Evolutionary conservation across 2,888 invertebrate species (phyloP), one percentile per base, ranked within the genome.

Genomic region (Dione juno): DNA sequence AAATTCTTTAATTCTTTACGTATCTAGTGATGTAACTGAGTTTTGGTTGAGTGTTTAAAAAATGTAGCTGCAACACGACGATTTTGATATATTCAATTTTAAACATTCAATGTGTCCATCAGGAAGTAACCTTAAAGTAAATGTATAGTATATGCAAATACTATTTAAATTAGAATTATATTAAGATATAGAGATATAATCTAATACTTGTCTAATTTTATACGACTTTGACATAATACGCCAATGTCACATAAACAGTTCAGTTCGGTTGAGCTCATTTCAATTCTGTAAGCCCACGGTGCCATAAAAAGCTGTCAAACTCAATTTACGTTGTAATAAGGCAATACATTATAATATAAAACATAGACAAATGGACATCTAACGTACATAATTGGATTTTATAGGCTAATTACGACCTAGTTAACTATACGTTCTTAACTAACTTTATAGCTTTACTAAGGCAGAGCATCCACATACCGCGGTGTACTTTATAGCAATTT

Each of bases 401-500:
- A 72, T 73, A 58, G 67, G 28, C 61, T 65, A 59, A 73, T 67
- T 73, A 67, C 66, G 65, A 65, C 19, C 53, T 40, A 65, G 67
- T 67, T 65, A 67, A 67, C 59, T 61, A 65, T 59, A 64, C 59
- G 67, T 48, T 59, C 21, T 59, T 21, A 13, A 43, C 41, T 58
- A 53, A 52, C 28, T 65, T 70, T 70, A 65, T 70, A 45, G 50
- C 72, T 63, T 66, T 54, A 68, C 66, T 71, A 52, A 76, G 74
- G 77, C 78, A 77, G 79, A 78, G 79, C 69, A 64, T 64, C 58
- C 57, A 66, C 66, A 48, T 61, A 41, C 53, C 65, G 50, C 65
- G 53, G 67, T n/a, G 40, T 35, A 63, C 48, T 67, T 69, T 70
- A 67, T 67, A 54, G 48, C 53, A 53, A 43, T 67, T 70, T 70